Base-by-base conservation (phyloP, 2,888 invertebrate genomes). In the Lasioglossum lativentre region DNA sequence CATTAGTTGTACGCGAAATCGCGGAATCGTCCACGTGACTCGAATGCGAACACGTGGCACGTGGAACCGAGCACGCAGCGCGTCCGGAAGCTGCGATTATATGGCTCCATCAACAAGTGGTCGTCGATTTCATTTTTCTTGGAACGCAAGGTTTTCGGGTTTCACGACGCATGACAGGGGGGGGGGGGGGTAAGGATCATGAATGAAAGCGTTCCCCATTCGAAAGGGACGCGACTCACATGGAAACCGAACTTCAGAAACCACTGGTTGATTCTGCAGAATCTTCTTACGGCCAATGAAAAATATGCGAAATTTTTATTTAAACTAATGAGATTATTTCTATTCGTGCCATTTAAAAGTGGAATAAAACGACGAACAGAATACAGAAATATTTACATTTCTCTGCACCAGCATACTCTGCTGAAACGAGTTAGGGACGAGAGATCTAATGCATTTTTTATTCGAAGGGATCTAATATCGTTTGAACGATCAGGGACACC, bases 171-270 rank as follows among this genome's bases (percentile, higher is more conserved):
- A 8, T 14, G 27, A 27, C n/a, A n/a, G n/a, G n/a, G n/a, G 2
- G n/a, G 2, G 59, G 1, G 2, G 63, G 16, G 6, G 2, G 5
- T 3, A 8, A 23, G 66, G 40, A 23, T 27, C 72, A 42, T 77
- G 79, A 82, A 86, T 78, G 87, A 86, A 78, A 87, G 73, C 3
- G 71, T 86, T 80, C 75, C 75, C 86, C 82, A 82, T 71, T 75
- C 68, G 80, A 38, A 30, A 19, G 70, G 71, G 16, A 86, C 86
- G 86, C 78, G 86, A 78, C 52, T 38, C 27, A 68, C 78, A 73
- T 87, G 42, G n/a, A n/a, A 75, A 66, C 19, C 14, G 27, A 34
- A 73, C 30, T 42, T 2, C 27, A 79, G 40, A 40, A 63, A 30
- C 56, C 40, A 66, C 34, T 16, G 30, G 66, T 66, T 63, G 30